Conservation (phyloP, 2,888 invertebrate species). For the Drosophila neotestacea region DNA sequence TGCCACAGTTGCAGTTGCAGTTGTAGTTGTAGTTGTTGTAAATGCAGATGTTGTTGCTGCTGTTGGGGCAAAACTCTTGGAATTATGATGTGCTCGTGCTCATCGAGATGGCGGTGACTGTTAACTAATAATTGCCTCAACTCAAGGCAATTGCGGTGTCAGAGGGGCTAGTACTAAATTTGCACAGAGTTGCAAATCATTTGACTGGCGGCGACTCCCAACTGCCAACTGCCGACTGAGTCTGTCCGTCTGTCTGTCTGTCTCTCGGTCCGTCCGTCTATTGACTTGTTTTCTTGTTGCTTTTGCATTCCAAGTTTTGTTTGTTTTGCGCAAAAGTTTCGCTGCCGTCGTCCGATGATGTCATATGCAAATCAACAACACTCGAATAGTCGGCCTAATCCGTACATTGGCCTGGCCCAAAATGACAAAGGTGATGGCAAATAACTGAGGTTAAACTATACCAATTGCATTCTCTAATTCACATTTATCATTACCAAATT, state of each 20-base stretch:
- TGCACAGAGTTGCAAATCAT: conserved; percentile 77
- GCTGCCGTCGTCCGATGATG: conserved; percentile 63
- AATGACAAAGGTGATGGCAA: conserved; percentile 76
- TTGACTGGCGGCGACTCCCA: conserved; percentile 61
- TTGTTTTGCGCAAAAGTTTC: conserved; percentile 58
- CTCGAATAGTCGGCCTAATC: conserved; percentile 44
- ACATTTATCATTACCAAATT: conserved; percentile 29
- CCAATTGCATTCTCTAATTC: conserved; percentile 26
- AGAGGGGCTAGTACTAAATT: conserved; percentile 58
- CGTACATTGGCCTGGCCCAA: conserved; percentile 45
- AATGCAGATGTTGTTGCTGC: conserved; percentile 25
- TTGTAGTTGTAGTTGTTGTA: conserved; percentile 38
- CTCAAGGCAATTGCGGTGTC: conserved; percentile 23
- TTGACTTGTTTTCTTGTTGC: conserved; percentile 47
- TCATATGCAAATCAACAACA: conserved; percentile 70
- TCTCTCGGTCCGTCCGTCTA: conserved; percentile 7
- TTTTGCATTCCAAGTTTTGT: conserved; percentile 58
- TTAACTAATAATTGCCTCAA: conserved; percentile 70
- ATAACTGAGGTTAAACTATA: conserved; percentile 19
- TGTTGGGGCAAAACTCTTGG: conserved; percentile 40
- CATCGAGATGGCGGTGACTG: conserved; percentile 39
- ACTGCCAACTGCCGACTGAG: conserved; percentile 27
- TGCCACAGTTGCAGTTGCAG: conserved; percentile 35
- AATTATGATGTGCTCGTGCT: conserved; percentile 64
- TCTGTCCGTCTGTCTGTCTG: background rate